phyloP scores from a whole-genome alignment of 1,140 invertebrate species.

The Latrodectus geometricus region DNA sequence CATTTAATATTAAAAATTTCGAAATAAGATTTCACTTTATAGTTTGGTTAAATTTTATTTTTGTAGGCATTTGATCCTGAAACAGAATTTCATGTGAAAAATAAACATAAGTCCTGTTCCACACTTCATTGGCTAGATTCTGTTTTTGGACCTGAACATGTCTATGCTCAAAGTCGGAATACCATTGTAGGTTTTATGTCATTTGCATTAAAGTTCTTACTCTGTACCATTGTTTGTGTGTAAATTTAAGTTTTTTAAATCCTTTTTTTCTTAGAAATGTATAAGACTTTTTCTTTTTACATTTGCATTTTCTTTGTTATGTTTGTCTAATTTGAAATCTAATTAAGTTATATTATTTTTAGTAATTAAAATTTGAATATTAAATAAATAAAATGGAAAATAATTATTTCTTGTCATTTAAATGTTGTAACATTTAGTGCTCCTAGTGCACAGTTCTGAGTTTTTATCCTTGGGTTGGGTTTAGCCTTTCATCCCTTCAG shows the following conservation, averaged over 20 bases:
- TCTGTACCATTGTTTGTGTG: not conserved
- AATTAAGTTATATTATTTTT: too few species aligned
- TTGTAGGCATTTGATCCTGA: slow-evolving; percentile 71
- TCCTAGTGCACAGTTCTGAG: too few species aligned
- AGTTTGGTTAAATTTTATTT: slow-evolving; percentile 7
- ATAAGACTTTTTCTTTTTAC: not conserved
- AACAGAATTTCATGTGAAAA: slow-evolving; percentile 72
- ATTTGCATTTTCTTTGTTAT: slow-evolving; percentile 13
- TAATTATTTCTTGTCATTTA: too few species aligned
- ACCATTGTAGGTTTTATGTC: slow-evolving; percentile 24
- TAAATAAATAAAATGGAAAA: too few species aligned
- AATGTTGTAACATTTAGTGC: too few species aligned
- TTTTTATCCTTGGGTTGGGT: too few species aligned
- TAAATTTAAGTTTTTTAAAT: not conserved
- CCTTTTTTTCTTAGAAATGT: not conserved
- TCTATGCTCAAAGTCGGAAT: slow-evolving; percentile 62
- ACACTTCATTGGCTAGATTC: slow-evolving; percentile 68
- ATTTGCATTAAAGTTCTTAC: not conserved
- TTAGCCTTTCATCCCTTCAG: too few species aligned
- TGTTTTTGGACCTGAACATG: slow-evolving; percentile 67
- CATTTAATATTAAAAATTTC: too few species aligned
- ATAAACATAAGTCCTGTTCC: slow-evolving; percentile 65
- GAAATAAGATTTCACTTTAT: too few species aligned
- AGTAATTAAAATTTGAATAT: too few species aligned
- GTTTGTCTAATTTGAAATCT: not conserved